Evolutionary conservation across 2,888 invertebrate genomes (phyloP).

Genomic region (Agriotes lineatus): DNA sequence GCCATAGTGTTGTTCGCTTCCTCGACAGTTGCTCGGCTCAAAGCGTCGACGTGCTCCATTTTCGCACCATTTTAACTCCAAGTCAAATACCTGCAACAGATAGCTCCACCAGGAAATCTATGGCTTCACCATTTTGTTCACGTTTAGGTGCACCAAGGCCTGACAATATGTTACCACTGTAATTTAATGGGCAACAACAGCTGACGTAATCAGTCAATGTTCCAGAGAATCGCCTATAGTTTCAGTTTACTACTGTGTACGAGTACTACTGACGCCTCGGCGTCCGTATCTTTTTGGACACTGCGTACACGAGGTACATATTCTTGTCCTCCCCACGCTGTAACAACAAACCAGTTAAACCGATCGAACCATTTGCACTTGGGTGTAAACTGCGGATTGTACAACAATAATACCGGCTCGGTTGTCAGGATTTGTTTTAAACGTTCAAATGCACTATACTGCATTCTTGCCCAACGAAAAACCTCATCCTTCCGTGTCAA

Average conservation of each 20-base stretch:
- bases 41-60: not conserved
- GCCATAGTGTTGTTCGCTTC: not conserved
- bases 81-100: not conserved
- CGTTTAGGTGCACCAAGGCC: too few relatives aligned
- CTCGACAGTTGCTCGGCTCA: not conserved
- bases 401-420: not conserved
- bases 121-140: not conserved
- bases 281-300: not conserved
- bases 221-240: too few relatives aligned
- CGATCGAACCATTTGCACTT: too few relatives aligned
- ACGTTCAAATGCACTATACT: not conserved
- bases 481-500: not conserved
- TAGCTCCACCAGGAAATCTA: not conserved
- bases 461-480: too few relatives aligned
- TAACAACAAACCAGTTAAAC: too few relatives aligned
- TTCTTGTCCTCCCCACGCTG: not conserved
- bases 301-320: not conserved
- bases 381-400: too few relatives aligned
- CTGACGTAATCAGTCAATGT: too few relatives aligned
- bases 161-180: too few relatives aligned
- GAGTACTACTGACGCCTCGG: not conserved
- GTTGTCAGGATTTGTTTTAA: not conserved
- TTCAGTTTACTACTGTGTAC: not conserved
- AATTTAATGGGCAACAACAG: not conserved
- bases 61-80: not conserved